Conservation (phyloP, 2,113 vertebrate species). For the Onychostruthus taczanowskii region DNA sequence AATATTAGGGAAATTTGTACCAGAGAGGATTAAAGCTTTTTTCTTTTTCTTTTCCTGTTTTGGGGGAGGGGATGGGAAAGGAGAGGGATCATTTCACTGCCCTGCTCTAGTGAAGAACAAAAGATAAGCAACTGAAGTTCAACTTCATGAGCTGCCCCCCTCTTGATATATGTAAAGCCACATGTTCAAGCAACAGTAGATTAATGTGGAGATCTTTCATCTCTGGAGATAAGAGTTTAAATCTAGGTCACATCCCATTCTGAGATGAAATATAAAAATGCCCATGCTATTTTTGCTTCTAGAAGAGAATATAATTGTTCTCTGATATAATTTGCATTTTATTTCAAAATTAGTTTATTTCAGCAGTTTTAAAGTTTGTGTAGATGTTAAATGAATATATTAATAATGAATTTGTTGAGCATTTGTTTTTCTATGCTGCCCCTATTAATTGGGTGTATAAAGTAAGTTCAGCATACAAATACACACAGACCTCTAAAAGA, state of each 20-base stretch:
- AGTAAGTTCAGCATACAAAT: neutral
- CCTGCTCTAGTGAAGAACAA: conserved; percentile 56
- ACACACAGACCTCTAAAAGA: neutral
- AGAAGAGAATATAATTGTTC: neutral
- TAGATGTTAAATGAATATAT: neutral
- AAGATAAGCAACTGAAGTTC: conserved; percentile 62
- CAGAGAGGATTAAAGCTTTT: conserved; percentile 64
- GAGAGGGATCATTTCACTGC: conserved; percentile 46
- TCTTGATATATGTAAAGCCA: conserved; percentile 49
- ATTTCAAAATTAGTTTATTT: neutral
- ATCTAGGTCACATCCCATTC: conserved; percentile 54
- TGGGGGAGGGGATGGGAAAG: neutral
- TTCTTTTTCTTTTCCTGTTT: conserved; percentile 36
- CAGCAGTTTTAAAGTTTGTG: neutral
- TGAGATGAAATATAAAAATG: conserved; percentile 6
- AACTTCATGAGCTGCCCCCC: conserved; percentile 53
- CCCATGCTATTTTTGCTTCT: neutral
- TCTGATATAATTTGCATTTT: neutral
- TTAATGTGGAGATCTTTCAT: conserved; percentile 46
- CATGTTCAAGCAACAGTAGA: conserved; percentile 42
- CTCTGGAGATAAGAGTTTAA: conserved; percentile 57
- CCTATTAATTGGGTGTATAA: neutral
- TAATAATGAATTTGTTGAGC: neutral
- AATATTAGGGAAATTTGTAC: conserved; percentile 80
- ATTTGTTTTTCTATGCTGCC: neutral